Percentiles rank a stretch among this genome's conserved stretches.
These are phyloP conservation scores for Gymnoscopelus braueri DNA, from an alignment of 2,797 vertebrate species.

Conservation along the genomic window DNA sequence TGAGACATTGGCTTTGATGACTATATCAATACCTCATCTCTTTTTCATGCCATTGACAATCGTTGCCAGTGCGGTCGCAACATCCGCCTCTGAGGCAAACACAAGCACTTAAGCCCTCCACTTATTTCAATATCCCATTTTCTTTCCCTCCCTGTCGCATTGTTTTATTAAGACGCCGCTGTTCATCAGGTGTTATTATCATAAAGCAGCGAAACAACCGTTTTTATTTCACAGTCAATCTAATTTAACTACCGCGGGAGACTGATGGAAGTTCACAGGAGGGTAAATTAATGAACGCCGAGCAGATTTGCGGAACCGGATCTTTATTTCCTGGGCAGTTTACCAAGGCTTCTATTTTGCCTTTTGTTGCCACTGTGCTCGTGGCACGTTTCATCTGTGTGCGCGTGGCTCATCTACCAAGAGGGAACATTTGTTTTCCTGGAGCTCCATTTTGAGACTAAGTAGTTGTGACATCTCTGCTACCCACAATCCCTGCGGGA, in stretches of 20 bases:
- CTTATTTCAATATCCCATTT: conserved; percentile 57
- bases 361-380: not conserved
- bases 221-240: conserved; percentile 20
- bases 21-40: conserved; percentile 83
- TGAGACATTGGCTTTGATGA: conserved; percentile 79
- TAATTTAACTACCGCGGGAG: conserved; percentile 11
- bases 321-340: conserved; percentile 7
- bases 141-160: conserved; percentile 17
- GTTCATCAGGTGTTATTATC: conserved; percentile 28
- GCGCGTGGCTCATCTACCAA: not conserved
- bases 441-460: conserved; percentile 54
- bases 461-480: conserved; percentile 71
- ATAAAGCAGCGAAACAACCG: not conserved
- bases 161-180: conserved; percentile 49
- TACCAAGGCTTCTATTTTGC: not conserved
- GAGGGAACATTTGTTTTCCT: conserved; percentile 57
- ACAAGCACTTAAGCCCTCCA: conserved; percentile 58
- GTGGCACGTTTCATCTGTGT: conserved; percentile 7
- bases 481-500: conserved; percentile 68
- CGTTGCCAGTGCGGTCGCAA: conserved; percentile 38
- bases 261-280: conserved; percentile 38
- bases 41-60: conserved; percentile 77
- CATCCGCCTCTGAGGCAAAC: conserved; percentile 58
- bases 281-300: conserved; percentile 20
- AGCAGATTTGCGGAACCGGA: conserved; percentile 18